Percentiles rank a stretch among this genome's conserved stretches.
These are phyloP conservation scores for Trichechus manatus DNA, from an alignment of 2,113 vertebrate species.

Conservation along the genomic window DNA sequence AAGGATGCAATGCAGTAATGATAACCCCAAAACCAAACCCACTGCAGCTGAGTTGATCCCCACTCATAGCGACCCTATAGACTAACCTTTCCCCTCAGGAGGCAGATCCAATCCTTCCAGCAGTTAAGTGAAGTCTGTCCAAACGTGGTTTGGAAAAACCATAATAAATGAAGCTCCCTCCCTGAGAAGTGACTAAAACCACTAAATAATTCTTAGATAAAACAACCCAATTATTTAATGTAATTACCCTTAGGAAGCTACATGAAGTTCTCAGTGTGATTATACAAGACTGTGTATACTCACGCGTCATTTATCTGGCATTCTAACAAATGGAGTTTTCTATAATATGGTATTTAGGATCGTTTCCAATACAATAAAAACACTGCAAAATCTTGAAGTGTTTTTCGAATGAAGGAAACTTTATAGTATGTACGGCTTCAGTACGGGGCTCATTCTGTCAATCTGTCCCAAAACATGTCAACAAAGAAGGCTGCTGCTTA, in stretches of 20 bases:
- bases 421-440: background rate
- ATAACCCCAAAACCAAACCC: background rate
- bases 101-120: background rate
- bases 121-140: conserved; percentile 36
- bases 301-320: background rate
- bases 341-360: background rate
- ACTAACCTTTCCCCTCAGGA: background rate
- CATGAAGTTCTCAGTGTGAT: conserved; percentile 28
- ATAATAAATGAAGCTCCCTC: conserved; percentile 50
- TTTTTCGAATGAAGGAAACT: conserved; percentile 5
- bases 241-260: conserved; percentile 43
- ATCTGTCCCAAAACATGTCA: background rate
- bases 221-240: conserved; percentile 28
- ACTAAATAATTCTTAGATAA: conserved; percentile 19
- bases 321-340: conserved; percentile 6
- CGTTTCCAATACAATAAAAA: conserved; percentile 13
- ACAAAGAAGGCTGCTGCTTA: background rate
- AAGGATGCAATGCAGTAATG: background rate
- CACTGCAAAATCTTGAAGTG: background rate
- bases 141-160: background rate
- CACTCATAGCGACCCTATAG: too few species aligned
- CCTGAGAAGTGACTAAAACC: conserved; percentile 47
- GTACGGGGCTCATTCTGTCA: background rate
- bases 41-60: too few species aligned
- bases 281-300: background rate